Evolutionary conservation across 2,797 vertebrate genomes (phyloP).

Genomic region (Ispidina picta): DNA sequence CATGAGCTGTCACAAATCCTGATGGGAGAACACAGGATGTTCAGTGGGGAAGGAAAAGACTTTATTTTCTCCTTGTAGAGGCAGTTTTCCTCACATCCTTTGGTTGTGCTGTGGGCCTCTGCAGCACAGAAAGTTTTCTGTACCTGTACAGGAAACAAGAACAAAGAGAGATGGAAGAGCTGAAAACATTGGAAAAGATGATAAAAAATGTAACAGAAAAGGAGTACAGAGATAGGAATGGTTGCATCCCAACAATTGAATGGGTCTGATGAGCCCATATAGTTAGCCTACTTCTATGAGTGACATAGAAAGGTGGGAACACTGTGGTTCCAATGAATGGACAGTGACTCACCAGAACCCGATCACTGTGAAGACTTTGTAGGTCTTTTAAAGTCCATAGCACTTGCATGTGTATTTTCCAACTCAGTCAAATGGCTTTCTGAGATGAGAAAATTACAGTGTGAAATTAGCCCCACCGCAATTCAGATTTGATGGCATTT

Average conservation of each 20-base stretch:
- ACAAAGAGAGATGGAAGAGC: not conserved
- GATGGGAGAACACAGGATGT: not conserved
- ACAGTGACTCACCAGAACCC: not conserved
- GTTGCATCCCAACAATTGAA: not conserved
- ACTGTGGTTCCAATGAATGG: not conserved
- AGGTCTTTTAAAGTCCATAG: not conserved
- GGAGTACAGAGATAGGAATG: not conserved
- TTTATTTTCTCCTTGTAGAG: not conserved
- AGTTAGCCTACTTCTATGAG: no score
- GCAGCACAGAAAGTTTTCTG: not conserved
- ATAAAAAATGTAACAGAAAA: not conserved
- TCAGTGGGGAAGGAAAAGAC: not conserved
- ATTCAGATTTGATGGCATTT: not conserved
- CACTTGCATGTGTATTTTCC: not conserved
- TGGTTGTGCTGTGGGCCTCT: not conserved
- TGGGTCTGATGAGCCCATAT: not conserved
- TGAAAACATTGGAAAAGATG: not conserved
- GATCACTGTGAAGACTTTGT: not conserved
- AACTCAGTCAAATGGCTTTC: not conserved
- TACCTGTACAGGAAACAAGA: not conserved
- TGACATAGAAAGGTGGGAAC: not conserved
- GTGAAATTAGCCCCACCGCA: not conserved
- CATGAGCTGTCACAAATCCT: not conserved
- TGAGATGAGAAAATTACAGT: not conserved
- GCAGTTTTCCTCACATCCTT: not conserved